Evolutionary conservation across 2,113 vertebrate genomes (phyloP), one percentile per base, ranked within the genome.

Genomic region (Phainopepla nitens): DNA sequence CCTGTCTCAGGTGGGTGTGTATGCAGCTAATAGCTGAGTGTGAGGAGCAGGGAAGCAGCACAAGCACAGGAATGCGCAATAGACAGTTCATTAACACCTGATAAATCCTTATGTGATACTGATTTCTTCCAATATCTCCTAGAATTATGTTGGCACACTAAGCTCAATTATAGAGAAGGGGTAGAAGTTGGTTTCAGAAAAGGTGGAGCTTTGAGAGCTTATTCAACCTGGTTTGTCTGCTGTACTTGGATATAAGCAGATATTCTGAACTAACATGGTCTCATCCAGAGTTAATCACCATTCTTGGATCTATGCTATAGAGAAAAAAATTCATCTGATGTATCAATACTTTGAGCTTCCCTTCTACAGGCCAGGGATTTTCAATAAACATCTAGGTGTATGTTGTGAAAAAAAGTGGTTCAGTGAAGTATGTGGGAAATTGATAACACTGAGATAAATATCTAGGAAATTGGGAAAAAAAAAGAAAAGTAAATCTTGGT

Each of bases 381-480:
- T 93, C 90, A 80, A 47, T 76, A 77, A 84, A 56, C 68, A 70
- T 71, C 64, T 94, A 56, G 16, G 60, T 87, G 27, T 84, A 61
- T 89, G 79, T 75, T 41, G 39, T 56, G 51, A 96, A 70, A 94
- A 96, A 84, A 5, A 76, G 71, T 66, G 81, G 90, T 94, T 94
- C 86, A 78, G 25, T 54, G 4, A 82, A 94, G 86, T 88, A 82
- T 86, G 75, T 83, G 47, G 66, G 70, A 95, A 93, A 94, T 14
- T 7, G 76, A 91, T 95, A 87, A 93, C 61, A 45, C 92, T 90
- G 92, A 95, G 96, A 87, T 84, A 96, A 97, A 95, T 96, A 90
- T 68, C 60, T 90, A 41, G 91, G 56, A 92, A 96, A 71, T 66
- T 81, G 31, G 49, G 42, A 42, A 60, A 76, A 96, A 97, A 93